Conservation (phyloP, 2,888 invertebrate genomes). For the Euzophera pinguis region DNA sequence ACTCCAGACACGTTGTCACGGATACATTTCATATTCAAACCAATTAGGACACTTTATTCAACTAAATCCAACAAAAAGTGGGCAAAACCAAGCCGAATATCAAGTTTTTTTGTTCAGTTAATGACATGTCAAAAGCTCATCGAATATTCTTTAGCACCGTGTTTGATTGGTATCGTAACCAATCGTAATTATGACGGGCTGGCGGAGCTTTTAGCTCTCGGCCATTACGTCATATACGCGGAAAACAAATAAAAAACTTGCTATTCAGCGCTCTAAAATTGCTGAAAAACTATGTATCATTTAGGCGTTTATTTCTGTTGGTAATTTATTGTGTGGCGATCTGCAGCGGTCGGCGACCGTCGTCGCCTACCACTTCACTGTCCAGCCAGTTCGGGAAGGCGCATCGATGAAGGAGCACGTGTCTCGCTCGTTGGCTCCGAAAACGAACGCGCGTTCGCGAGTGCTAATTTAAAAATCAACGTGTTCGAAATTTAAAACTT, state of each 20-base stretch:
- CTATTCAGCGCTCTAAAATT: slow-evolving; percentile 45
- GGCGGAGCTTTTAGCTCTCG: slow-evolving; percentile 6
- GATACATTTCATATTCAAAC: slow-evolving; percentile 8
- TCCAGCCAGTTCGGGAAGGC: slow-evolving; percentile 58
- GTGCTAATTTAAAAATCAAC: slow-evolving; percentile 45
- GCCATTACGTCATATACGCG: slow-evolving; percentile 14
- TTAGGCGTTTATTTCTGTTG: slow-evolving; percentile 57
- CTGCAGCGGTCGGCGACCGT: slow-evolving; percentile 33
- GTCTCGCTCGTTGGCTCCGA: slow-evolving; percentile 42
- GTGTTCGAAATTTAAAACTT: slow-evolving; percentile 42
- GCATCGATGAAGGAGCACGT: slow-evolving; percentile 68
- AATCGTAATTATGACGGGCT: slow-evolving; percentile 25
- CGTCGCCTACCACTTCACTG: slow-evolving; percentile 16
- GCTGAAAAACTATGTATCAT: slow-evolving; percentile 40
- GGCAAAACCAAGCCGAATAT: slow-evolving; percentile 15
- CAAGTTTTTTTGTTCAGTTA: slow-evolving; percentile 24
- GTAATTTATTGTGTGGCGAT: slow-evolving; percentile 54
- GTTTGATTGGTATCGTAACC: slow-evolving; percentile 27
- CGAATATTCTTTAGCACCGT: slow-evolving; percentile 21
- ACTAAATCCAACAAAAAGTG: slow-evolving; percentile 14
- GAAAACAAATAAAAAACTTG: slow-evolving; percentile 36
- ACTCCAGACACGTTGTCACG: neutral
- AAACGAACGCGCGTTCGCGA: slow-evolving; percentile 59
- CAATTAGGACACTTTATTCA: slow-evolving; percentile 4
- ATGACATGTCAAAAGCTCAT: slow-evolving; percentile 22